Evolutionary conservation across 2,113 vertebrate species (phyloP), one percentile per base, ranked within the genome.

Genomic region (Morone saxatilis): DNA sequence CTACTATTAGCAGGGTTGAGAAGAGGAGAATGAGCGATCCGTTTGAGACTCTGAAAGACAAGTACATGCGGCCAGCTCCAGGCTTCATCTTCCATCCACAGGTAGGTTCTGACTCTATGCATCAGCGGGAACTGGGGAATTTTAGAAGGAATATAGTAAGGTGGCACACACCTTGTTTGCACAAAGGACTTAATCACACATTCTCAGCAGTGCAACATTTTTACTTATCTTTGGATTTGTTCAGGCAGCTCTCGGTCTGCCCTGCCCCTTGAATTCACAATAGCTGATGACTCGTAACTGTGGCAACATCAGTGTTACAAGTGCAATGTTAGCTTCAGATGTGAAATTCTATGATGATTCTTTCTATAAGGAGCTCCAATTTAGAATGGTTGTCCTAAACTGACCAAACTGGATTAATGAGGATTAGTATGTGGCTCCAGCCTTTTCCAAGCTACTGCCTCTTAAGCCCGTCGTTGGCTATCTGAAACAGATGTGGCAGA

Each of bases 61-160:
- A 99, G 92, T 99, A 99, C 95, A 98, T 99, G 97, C 97, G 98
- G 81, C 98, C 98, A 56, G 94, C 97, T 73, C 98, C 98, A 0
- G 97, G 98, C 85, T 99, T 99, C 94, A 96, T 99, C 91, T 98
- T 99, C 94, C 98, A 99, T 92, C 98, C 98, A 92, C 98, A 99
- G 97, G 98, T 99, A 96, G 51, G 94, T 84, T 76, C 36, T 69
- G 22, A 80, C 38, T 25, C 25, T 25, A 25, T 54, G 2, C 14
- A 4, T 72, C 40, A 40, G 1, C 1, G 3, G 5, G 4, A 51
- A 50, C 5, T 41, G n/a, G 41, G 40, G 12, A 2, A 48, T 66
- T 66, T 78, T 45, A 57, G 45, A 45, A 5, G 22, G 7, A 54
- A 22, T n/a, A 59, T 40, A 19, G 51, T 38, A 14, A n/a, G 20